Evolutionary conservation across 1,140 invertebrate species (phyloP), one percentile per base, ranked within the genome.

Genomic region (Olivierus martensii): DNA sequence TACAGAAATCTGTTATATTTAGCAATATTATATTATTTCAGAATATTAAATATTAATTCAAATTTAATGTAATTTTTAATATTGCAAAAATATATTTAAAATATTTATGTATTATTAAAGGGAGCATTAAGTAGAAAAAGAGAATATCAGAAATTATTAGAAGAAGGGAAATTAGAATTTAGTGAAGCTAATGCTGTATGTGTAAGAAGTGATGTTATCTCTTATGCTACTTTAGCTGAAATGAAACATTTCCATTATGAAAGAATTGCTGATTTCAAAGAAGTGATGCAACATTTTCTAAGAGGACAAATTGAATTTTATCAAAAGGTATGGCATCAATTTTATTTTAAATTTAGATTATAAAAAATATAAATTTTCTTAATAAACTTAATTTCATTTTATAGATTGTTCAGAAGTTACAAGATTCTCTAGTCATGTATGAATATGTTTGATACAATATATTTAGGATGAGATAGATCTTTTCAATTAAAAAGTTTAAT

Each of bases 231-330:
- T 38, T 75, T 95, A 64, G 90, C 92, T 28, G 93, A 98, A 74
- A 83, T 96, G 53, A 82, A 82, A 60, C 87, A 97, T 69, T 95
- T 97, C 65, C 88, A 93, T 63, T 66, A 73, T 15, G 87, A 94
- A 64, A 77, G 88, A 57, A 82, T 87, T 22, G 73, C 77, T n/a
- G 88, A 96, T 69, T 79, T 92, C 58, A 89, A 85, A 67, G 73
- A 78, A 44, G 82, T 86, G 46, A 86, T 95, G 73, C 83, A 85
- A 65, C 79, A 75, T 51, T 95, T 89, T 66, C 73, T 97, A 39
- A 72, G 72, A 51, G 83, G 88, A 64, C 93, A 97, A 72, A 87
- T 95, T 37, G 76, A 76, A 38, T 96, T 96, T 71, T 95, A 96
- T 72, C 80, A 87, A 68, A 83, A 84, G 61, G 74, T 77, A 41